A percentile compares a stretch with the other conserved stretches of the same genome.
phyloP scores from a whole-genome alignment of 37 sponge, comb jelly and placozoan genomes.

The Chondrosia reniformis region DNA sequence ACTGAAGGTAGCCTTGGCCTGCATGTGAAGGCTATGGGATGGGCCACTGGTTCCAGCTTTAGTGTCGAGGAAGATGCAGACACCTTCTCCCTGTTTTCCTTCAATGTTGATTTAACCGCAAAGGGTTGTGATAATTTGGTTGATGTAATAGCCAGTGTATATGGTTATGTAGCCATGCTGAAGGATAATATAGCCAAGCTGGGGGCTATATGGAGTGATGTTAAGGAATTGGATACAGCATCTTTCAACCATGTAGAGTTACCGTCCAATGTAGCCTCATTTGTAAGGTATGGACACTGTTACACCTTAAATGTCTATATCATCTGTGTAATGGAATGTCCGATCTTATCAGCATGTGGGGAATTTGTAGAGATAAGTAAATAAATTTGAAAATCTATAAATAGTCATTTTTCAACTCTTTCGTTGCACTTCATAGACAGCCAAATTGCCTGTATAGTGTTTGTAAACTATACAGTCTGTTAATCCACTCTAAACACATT shows the following conservation, averaged over 20 bases:
- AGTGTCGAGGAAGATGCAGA: constrained; percentile 29
- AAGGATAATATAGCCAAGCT: neutral
- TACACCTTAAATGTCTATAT: too few relatives aligned
- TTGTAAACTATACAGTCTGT: neutral
- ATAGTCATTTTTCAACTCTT: too few relatives aligned
- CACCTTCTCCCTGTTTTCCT: constrained; percentile 26
- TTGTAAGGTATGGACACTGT: neutral
- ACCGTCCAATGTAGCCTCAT: neutral
- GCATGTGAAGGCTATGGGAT: constrained; percentile 1
- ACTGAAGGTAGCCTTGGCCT: constrained; percentile 33
- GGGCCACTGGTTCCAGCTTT: constrained; percentile 27
- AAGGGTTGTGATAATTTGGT: constrained; percentile 23
- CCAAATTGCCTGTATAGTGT: neutral
- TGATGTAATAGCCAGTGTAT: constrained; percentile 37
- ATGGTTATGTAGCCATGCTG: constrained; percentile 30
- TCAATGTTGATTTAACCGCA: constrained; percentile 31
- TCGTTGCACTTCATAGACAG: too few relatives aligned
- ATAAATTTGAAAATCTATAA: too few relatives aligned
- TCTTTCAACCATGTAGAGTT: constrained; percentile 32
- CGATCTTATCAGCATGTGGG: too few relatives aligned
- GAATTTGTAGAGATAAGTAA: too few relatives aligned
- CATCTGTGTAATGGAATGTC: too few relatives aligned
- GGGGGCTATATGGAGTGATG: constrained; percentile 27
- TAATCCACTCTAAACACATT: too few relatives aligned
- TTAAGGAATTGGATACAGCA: neutral